Conservation (phyloP, 2,888 invertebrate genomes). For the Poecilus cupreus region DNA sequence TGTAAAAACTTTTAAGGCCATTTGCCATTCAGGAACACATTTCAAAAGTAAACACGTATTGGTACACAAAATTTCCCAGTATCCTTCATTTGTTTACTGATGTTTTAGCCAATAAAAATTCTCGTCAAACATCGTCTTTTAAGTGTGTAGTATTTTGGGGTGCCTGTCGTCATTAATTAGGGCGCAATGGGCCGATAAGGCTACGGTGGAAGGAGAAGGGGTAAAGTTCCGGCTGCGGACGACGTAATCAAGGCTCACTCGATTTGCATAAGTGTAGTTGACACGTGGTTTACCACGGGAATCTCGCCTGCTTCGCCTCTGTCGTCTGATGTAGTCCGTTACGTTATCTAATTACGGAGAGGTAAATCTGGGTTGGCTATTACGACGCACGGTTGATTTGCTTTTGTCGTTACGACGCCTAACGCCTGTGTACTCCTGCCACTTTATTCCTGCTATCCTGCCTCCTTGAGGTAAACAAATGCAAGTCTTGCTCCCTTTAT, state of each 20-base stretch:
- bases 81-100: background rate
- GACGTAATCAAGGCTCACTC: conserved; percentile 39
- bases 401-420: background rate
- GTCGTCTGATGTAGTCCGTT: background rate
- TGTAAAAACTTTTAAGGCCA: conserved; percentile 50
- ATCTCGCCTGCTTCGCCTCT: conserved; percentile 1
- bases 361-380: conserved; percentile 24
- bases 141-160: no score
- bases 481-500: background rate
- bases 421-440: background rate
- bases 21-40: conserved; percentile 35
- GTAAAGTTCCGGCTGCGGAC: conserved; percentile 21
- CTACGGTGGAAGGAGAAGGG: background rate
- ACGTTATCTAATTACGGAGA: conserved; percentile 20
- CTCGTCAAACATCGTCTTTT: background rate
- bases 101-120: background rate
- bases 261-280: conserved; percentile 56
- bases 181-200: conserved; percentile 3
- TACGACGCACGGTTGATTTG: conserved; percentile 22
- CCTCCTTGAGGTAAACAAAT: conserved; percentile 12
- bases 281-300: conserved; percentile 50
- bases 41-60: conserved; percentile 13
- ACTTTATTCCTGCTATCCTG: background rate
- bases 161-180: background rate
- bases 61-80: background rate